phyloP scores from a whole-genome alignment of 2,113 vertebrate genomes.

The Elanus axillaris region DNA sequence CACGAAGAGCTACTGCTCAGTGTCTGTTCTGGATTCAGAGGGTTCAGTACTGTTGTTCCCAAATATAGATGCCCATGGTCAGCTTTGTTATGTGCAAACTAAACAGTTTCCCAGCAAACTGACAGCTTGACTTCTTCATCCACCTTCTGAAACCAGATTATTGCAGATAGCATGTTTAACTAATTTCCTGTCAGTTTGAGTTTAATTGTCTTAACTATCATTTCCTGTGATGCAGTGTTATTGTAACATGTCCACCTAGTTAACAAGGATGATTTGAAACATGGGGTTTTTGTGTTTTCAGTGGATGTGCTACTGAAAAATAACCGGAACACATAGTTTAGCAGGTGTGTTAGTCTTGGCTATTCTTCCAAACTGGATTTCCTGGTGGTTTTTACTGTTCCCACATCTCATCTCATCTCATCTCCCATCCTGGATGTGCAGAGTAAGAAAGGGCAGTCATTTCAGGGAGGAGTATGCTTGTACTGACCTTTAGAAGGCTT shows the following conservation, averaged over 20 bases:
- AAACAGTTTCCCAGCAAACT: neutral
- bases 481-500: conserved; percentile 25
- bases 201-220: neutral
- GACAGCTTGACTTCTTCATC: neutral
- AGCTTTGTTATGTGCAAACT: neutral
- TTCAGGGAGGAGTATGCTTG: neutral
- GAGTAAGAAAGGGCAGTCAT: conserved; percentile 20
- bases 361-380: conserved; percentile 58
- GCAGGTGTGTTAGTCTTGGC: conserved; percentile 68
- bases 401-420: conserved; percentile 8
- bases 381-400: conserved; percentile 42
- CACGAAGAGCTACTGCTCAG: neutral
- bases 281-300: neutral
- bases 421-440: conserved; percentile 27
- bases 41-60: fast-evolving
- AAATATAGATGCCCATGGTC: neutral
- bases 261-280: neutral
- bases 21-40: neutral
- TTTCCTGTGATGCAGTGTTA: conserved; percentile 16
- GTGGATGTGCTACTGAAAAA: conserved; percentile 22
- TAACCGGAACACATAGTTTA: neutral
- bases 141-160: neutral
- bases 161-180: neutral
- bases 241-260: neutral
- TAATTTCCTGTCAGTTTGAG: neutral